These are phyloP conservation scores for Melanotaenia duboulayi DNA, from an alignment of 2,113 vertebrate genomes.

Conservation along the genomic window DNA sequence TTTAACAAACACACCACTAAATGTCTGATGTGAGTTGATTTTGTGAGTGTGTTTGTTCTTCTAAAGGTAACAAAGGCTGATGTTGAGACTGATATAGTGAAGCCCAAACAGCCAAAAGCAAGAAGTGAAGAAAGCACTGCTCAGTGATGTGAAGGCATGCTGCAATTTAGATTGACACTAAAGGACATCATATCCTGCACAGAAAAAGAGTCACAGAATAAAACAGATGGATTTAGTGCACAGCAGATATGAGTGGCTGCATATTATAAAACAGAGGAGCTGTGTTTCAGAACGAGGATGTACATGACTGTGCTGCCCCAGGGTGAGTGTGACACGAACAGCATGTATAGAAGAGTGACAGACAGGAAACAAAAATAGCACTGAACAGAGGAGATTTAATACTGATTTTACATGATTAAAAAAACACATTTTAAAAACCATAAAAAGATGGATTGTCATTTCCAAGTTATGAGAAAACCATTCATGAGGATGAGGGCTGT, in stretches of 20 bases:
- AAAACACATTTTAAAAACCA: background rate
- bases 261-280: background rate
- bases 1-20: too few species aligned
- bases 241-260: constrained; percentile 3
- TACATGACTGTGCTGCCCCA: background rate
- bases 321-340: constrained; percentile 4
- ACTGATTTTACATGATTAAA: background rate
- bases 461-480: constrained; percentile 9
- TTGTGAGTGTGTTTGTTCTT: background rate
- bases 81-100: background rate
- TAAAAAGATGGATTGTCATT: background rate
- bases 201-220: background rate
- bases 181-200: background rate
- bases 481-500: background rate
- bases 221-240: background rate
- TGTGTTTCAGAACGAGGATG: constrained; percentile 14
- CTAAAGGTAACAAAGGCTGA: too few species aligned
- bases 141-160: background rate
- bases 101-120: background rate
- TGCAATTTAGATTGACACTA: background rate
- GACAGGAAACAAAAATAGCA: constrained; percentile 15
- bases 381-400: constrained; percentile 16
- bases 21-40: too few species aligned
- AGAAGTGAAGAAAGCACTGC: background rate
- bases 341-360: constrained; percentile 3